phyloP scores from a whole-genome alignment of 2,888 invertebrate genomes.

The Cryptophagus acutangulus region DNA sequence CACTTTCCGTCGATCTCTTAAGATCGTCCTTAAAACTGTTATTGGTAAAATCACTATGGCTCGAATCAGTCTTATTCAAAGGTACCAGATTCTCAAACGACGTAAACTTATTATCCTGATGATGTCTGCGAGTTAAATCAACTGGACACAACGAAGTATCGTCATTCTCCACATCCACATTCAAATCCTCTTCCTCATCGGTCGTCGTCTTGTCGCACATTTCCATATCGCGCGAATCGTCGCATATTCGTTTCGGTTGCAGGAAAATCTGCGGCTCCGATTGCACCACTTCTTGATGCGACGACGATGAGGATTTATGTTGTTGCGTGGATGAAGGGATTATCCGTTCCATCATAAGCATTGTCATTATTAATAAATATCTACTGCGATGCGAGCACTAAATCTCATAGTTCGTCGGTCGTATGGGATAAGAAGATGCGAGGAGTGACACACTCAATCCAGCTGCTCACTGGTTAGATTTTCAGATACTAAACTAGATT shows the following conservation, averaged over 20 bases:
- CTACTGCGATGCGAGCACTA: neutral
- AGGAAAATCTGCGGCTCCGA: constrained; percentile 39
- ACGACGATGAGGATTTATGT: neutral
- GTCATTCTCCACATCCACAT: constrained; percentile 48
- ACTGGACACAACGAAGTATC: constrained; percentile 45
- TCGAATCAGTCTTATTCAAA: constrained; percentile 32
- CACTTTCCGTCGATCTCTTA: constrained; percentile 47
- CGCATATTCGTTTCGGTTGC: constrained; percentile 42
- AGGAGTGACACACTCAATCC: too few relatives aligned
- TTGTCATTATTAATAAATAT: constrained; percentile 51
- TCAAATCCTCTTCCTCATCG: constrained; percentile 39
- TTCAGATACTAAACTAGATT: constrained; percentile 30
- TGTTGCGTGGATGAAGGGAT: constrained; percentile 32
- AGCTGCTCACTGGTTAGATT: too few relatives aligned
- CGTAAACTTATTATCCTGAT: constrained; percentile 39
- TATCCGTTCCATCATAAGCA: constrained; percentile 51
- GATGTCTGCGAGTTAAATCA: constrained; percentile 46
- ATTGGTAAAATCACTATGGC: constrained; percentile 34
- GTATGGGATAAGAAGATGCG: too few relatives aligned
- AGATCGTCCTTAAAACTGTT: constrained; percentile 36
- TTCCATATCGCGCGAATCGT: constrained; percentile 44
- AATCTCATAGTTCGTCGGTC: too few relatives aligned
- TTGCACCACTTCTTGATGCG: constrained; percentile 24
- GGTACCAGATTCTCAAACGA: constrained; percentile 36
- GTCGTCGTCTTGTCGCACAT: constrained; percentile 37